Percentiles rank a stretch among this genome's conserved stretches.
These are phyloP conservation scores for Peucedramus taeniatus DNA, from an alignment of 2,113 vertebrate species.

Conservation along the genomic window DNA sequence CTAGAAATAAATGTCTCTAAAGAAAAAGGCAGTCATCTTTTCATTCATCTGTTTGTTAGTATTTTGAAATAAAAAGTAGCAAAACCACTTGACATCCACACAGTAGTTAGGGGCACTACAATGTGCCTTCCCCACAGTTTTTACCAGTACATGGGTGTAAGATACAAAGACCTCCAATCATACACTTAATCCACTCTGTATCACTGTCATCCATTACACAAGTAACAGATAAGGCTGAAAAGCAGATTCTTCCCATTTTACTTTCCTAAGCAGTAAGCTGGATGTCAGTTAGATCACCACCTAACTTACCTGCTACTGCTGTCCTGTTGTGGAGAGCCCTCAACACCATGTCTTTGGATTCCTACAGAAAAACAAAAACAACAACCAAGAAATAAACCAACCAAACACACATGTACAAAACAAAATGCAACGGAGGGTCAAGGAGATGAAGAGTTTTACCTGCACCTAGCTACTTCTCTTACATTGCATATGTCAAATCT, in stretches of 20 bases:
- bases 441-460: not conserved
- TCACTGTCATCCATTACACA: not conserved
- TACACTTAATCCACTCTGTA: not conserved
- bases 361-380: constrained; percentile 7
- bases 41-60: not conserved
- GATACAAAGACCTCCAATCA: not conserved
- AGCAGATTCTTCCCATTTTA: not conserved
- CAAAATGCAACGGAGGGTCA: not conserved
- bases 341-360: constrained; percentile 30
- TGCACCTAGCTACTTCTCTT: not conserved
- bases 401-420: not conserved
- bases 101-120: not conserved
- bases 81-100: not conserved
- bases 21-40: not conserved
- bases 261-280: not conserved
- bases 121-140: not conserved
- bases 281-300: not conserved
- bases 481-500: not conserved
- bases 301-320: constrained; percentile 50
- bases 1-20: not conserved
- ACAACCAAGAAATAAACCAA: not conserved
- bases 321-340: not conserved
- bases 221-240: not conserved
- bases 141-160: not conserved
- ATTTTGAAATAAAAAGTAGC: not conserved